Conservation (phyloP, 2,888 invertebrate genomes). For the Lasioglossum vierecki region DNA sequence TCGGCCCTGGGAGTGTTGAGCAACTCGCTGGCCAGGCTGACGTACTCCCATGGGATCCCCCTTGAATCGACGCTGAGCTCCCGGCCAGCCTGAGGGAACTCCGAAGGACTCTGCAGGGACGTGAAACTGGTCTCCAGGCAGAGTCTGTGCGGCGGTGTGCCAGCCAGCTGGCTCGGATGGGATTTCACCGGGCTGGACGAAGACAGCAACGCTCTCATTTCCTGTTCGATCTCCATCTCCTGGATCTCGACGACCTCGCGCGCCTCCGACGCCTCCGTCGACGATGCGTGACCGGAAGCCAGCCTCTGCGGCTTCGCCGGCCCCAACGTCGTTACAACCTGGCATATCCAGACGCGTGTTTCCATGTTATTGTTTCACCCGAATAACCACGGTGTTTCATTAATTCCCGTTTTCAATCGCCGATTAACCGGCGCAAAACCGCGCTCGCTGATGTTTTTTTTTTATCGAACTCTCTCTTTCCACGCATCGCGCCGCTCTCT, state of each 20-base stretch:
- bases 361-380: constrained; percentile 50
- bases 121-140: constrained; percentile 92
- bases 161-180: constrained; percentile 64
- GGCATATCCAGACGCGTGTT: constrained; percentile 66
- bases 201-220: constrained; percentile 83
- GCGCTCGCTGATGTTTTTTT: not conserved
- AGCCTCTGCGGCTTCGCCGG: constrained; percentile 91
- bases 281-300: constrained; percentile 79
- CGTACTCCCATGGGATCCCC: constrained; percentile 85
- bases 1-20: constrained; percentile 77
- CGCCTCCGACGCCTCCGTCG: constrained; percentile 76
- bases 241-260: constrained; percentile 75
- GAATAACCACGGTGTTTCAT: not conserved
- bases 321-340: constrained; percentile 92
- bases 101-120: constrained; percentile 86
- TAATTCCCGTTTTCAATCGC: not conserved
- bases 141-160: constrained; percentile 84
- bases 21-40: constrained; percentile 82
- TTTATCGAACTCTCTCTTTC: not conserved
- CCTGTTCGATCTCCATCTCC: constrained; percentile 80
- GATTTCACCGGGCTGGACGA: constrained; percentile 85
- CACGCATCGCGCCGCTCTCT: not conserved
- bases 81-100: constrained; percentile 79
- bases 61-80: constrained; percentile 82
- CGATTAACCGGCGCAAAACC: not conserved